Evolutionary conservation across 2,888 invertebrate species (phyloP), one percentile per base, ranked within the genome.

Genomic region (Junonia oenone): DNA sequence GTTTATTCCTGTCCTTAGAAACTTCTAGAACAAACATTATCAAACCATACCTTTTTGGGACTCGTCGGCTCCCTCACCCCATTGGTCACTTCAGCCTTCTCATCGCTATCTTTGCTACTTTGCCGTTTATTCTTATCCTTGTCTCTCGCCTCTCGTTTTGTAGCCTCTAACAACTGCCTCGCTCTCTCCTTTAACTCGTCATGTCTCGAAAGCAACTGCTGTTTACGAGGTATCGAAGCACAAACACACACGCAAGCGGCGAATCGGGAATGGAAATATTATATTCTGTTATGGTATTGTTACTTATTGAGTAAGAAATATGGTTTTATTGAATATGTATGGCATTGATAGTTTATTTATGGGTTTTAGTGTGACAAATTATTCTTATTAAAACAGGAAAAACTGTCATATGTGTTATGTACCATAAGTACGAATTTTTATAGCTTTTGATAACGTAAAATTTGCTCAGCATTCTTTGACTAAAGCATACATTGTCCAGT

Each of bases 171-270:
- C 78, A 97, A 91, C 78, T 94, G 93, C 78, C 95, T 93, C 66
- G 97, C 97, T 84, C 95, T 90, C 90, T 96, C 96, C 79, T 95
- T 94, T 68, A 97, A 91, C 86, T 97, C 96, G 69, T 95, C 95
- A 75, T 96, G 96, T 54, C 96, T 93, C 67, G 95, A 94, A 73
- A 94, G 89, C 77, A 95, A 89, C 88, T 94, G 93, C 95, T 95
- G 55, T 62, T 56, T 62, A 57, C 66, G 68, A 71, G n/a, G 71
- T 66, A 54, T 54, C 63, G 13, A 60, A 69, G 76, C 75, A 72
- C 75, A 75, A 74, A 76, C 72, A 75, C 58, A 64, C 67, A 69
- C 64, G 67, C 80, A 78, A 33, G 33, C 22, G 13, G 81, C 83
- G 75, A 53, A 65, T 68, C 59, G 62, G 64, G 61, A 75, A 81